Percentiles rank a stretch among this genome's conserved stretches.
Conservation (phyloP, 2,888 invertebrate genomes). For the Amblyteles armatorius region DNA sequence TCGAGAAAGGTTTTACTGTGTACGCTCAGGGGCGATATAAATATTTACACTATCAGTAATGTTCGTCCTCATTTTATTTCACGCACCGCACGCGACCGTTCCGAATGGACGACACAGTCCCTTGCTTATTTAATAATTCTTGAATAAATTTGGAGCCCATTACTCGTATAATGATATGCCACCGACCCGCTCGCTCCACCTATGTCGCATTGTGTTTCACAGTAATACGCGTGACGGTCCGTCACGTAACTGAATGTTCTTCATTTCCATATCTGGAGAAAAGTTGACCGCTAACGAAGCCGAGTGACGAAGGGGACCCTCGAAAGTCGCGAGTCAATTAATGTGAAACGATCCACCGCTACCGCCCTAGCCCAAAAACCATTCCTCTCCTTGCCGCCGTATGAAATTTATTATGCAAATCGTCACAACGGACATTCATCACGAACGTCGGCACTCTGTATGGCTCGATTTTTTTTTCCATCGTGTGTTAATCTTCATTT, state of each 20-base stretch:
- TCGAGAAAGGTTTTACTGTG: background rate
- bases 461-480: background rate
- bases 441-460: background rate
- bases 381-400: background rate
- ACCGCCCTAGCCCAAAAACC: background rate
- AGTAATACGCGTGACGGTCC: conserved; percentile 67
- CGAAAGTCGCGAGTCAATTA: conserved; percentile 6
- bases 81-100: conserved; percentile 28
- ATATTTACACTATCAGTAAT: conserved; percentile 45
- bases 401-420: background rate
- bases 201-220: conserved; percentile 33
- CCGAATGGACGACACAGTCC: conserved; percentile 6
- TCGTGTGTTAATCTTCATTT: background rate
- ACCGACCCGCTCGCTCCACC: background rate
- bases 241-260: conserved; percentile 72
- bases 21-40: background rate
- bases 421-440: background rate
- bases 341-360: background rate
- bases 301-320: background rate
- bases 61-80: conserved; percentile 36
- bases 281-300: conserved; percentile 23
- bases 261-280: conserved; percentile 74
- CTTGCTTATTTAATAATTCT: conserved; percentile 47
- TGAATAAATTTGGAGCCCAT: conserved; percentile 48
- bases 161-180: conserved; percentile 7